phyloP scores from a whole-genome alignment of 2,113 vertebrate genomes.

The Passer domesticus region DNA sequence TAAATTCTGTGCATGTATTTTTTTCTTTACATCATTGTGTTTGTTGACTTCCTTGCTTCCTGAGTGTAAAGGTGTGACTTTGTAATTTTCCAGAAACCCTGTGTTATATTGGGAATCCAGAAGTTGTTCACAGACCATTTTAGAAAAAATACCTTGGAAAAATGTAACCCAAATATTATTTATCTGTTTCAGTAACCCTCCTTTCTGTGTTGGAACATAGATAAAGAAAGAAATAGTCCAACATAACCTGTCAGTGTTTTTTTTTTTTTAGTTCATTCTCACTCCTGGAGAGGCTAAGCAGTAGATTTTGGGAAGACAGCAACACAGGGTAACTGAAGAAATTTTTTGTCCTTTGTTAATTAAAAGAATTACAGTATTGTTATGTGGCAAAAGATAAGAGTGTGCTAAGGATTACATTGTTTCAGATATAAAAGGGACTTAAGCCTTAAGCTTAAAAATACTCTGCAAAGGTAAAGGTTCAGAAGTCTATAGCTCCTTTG shows the following conservation, averaged over 20 bases:
- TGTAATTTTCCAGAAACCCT: neutral
- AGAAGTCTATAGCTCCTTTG: neutral
- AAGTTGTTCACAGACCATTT: neutral
- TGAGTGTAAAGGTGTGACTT: neutral
- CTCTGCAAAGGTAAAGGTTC: neutral
- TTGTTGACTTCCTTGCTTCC: neutral
- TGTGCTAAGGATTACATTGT: neutral
- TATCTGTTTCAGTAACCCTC: neutral
- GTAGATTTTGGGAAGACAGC: neutral
- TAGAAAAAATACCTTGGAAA: neutral
- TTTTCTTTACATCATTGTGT: neutral
- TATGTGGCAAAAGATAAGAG: neutral
- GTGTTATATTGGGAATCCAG: neutral
- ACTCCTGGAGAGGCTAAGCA: neutral
- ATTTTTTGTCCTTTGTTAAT: neutral
- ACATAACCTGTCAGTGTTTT: neutral
- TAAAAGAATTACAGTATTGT: neutral
- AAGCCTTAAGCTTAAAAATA: neutral
- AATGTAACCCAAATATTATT: neutral
- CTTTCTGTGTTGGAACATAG: neutral
- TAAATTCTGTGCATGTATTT: neutral
- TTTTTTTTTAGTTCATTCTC: neutral
- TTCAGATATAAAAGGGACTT: neutral
- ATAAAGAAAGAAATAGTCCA: neutral
- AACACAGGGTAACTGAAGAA: neutral